Conservation (phyloP, 1,140 invertebrate genomes). For the Euura lappo region DNA sequence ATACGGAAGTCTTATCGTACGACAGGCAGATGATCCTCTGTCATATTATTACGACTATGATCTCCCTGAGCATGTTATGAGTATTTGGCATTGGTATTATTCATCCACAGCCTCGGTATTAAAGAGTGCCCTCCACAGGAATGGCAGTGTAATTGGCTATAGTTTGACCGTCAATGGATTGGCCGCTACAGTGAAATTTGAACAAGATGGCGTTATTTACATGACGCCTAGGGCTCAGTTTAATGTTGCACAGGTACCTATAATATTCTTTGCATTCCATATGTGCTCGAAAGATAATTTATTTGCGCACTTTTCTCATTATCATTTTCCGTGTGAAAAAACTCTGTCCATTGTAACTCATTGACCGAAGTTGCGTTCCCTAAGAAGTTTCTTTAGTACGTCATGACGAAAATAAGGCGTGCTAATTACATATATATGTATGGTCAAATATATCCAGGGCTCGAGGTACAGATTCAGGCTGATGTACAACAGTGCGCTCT, state of each 20-base stretch:
- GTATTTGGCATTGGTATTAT: constrained; percentile 63
- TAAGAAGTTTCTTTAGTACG: no score
- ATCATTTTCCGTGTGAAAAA: no score
- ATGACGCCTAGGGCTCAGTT: constrained; percentile 62
- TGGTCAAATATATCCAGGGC: constrained; percentile 39
- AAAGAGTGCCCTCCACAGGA: constrained; percentile 25
- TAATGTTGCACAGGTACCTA: constrained; percentile 64
- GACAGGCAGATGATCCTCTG: constrained; percentile 52
- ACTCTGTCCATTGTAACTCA: no score
- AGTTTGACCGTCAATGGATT: constrained; percentile 29
- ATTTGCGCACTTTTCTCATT: no score
- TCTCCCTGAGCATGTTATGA: constrained; percentile 59
- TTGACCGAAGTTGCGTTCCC: no score
- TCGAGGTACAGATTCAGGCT: constrained; percentile 58
- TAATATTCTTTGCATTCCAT: no score
- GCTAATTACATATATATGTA: not conserved
- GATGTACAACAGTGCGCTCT: constrained; percentile 45
- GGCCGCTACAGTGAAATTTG: constrained; percentile 21
- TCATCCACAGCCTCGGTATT: constrained; percentile 34
- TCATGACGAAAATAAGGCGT: not conserved
- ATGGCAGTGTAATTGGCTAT: constrained; percentile 21
- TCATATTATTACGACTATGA: constrained; percentile 59
- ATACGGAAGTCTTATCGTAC: constrained; percentile 60
- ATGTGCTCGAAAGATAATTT: no score
- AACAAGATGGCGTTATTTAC: constrained; percentile 44